These are phyloP conservation scores for Polypedilum pembai DNA, from an alignment of 1,140 invertebrate genomes.

Conservation along the genomic window DNA sequence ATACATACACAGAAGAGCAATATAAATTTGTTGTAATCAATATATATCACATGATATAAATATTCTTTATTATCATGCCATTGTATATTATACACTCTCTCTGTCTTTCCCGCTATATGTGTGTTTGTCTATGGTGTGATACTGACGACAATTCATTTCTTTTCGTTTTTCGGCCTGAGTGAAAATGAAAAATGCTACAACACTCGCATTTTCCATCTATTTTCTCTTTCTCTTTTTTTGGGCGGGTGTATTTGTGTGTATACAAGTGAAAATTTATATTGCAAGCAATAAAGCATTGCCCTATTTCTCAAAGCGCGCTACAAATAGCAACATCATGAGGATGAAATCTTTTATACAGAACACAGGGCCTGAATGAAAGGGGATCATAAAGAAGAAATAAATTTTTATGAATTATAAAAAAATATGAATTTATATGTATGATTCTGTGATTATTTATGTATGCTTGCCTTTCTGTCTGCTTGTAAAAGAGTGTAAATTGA, in stretches of 20 bases:
- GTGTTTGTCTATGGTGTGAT: background rate
- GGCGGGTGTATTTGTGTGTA: no score
- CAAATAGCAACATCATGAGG: slow-evolving; percentile 9
- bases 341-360: background rate
- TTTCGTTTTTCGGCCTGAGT: background rate
- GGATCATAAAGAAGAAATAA: slow-evolving; percentile 1
- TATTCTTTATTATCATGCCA: slow-evolving; percentile 25
- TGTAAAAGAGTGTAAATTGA: no score
- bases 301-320: background rate
- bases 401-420: slow-evolving; percentile 28
- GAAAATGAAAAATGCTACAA: slow-evolving; percentile 25
- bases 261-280: background rate
- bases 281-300: slow-evolving; percentile 16
- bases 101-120: no score
- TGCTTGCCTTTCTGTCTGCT: background rate
- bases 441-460: slow-evolving; percentile 26
- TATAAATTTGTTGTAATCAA: slow-evolving; percentile 14
- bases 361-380: background rate
- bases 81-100: background rate
- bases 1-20: background rate
- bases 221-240: no score
- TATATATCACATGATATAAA: slow-evolving; percentile 24
- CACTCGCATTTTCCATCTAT: background rate
- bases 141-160: background rate
- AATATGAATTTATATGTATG: background rate